phyloP scores from a whole-genome alignment of 2,888 invertebrate genomes.

The Tachina grossa region DNA sequence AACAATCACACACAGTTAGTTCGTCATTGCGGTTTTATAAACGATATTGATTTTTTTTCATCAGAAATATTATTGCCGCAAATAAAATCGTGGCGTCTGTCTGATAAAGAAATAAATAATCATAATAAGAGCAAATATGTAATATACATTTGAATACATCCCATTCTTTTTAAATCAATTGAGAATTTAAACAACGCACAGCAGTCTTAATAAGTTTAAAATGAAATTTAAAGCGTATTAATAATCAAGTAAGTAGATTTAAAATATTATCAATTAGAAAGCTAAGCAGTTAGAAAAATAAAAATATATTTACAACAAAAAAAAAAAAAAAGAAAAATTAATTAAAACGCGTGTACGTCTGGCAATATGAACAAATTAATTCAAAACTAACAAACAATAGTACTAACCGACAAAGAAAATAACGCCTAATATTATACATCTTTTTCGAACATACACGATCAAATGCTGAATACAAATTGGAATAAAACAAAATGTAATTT shows the following conservation, averaged over 20 bases:
- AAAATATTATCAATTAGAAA: slow-evolving; percentile 8
- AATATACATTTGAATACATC: not conserved
- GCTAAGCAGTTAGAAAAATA: not conserved
- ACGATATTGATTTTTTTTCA: too few relatives aligned
- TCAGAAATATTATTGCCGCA: too few relatives aligned
- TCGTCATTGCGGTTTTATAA: too few relatives aligned
- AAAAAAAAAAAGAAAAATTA: slow-evolving; percentile 1
- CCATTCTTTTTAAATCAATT: not conserved
- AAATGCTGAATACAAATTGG: too few relatives aligned
- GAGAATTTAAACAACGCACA: not conserved
- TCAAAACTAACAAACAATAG: not conserved
- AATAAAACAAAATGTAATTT: too few relatives aligned
- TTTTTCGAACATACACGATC: not conserved
- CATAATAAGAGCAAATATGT: not conserved
- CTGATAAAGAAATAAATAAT: too few relatives aligned
- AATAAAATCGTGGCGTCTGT: too few relatives aligned
- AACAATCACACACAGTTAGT: too few relatives aligned
- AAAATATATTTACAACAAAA: not conserved
- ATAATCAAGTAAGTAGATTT: not conserved
- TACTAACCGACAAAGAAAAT: not conserved
- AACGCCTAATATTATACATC: not conserved
- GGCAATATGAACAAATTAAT: slow-evolving; percentile 51
- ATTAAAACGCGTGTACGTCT: slow-evolving; percentile 5
- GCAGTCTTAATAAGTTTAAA: not conserved
- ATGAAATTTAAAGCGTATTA: not conserved